Base-by-base conservation (phyloP, 2,797 vertebrate genomes). In the Mormyrus proboscirostris region DNA sequence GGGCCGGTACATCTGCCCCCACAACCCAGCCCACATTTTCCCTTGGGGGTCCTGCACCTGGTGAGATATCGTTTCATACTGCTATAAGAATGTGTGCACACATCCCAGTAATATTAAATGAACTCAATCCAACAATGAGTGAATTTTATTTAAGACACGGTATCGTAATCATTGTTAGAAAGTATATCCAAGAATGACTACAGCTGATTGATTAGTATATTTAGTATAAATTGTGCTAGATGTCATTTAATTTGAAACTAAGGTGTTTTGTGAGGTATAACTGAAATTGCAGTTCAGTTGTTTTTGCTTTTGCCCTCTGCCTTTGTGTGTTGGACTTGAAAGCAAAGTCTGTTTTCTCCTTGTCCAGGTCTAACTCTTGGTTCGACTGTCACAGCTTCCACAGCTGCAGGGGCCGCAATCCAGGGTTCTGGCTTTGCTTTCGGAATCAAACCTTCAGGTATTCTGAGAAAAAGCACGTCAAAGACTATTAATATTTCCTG, bases 371-470 rank as follows among this genome's bases (percentile, higher is more conserved):
- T 95, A 0, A 93, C 51, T 89, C 93, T 95, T 85, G 94, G 92
- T 41, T 22, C 89, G 0, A 16, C 86, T 83, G 25, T 91, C n/a
- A 91, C 92, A 4, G 76, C 92, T 10, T 83, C 92, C 49, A 86
- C 92, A 33, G 22, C 89, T 0, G 53, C 93, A 0, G 88, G 84
- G 19, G 87, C 93, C 3, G 33, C 89, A 19, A 91, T 83, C 90
- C 95, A 93, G 88, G 92, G 92, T 5, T 93, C 95, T 16, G 89
- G 93, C 0, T 95, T 97, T 79, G 19, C 92, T 85, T 97, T 97
- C 93, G 97, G 96, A 22, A 90, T 95, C 82, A 98, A 98, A 92
- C 95, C 96, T 1, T 95, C 96, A 91, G 95, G 95, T 95, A 93
- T 86, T 83, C 5, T 79, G 44, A 29, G 65, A 79, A 47, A 51